These are phyloP conservation scores for Drosophila busckii DNA, from an alignment of 1,140 invertebrate species.

Conservation along the genomic window DNA sequence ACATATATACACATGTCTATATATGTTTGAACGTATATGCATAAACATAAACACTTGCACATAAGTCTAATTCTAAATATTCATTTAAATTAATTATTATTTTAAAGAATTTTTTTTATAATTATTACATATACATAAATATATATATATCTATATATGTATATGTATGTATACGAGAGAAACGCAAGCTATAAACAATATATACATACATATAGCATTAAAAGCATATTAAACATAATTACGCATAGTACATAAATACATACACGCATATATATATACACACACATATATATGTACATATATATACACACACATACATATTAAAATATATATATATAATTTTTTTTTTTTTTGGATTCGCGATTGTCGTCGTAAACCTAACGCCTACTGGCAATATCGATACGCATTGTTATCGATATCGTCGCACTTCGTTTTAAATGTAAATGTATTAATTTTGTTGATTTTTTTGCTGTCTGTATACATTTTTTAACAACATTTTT, in stretches of 20 bases:
- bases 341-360: conserved; percentile 20
- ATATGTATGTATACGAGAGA: conserved; percentile 24
- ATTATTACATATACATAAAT: conserved; percentile 16
- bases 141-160: conserved; percentile 27
- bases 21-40: conserved; percentile 34
- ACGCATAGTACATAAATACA: conserved; percentile 50
- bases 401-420: conserved; percentile 64
- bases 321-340: conserved; percentile 1
- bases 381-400: conserved; percentile 49
- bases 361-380: conserved; percentile 33
- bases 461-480: conserved; percentile 77
- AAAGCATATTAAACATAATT: conserved; percentile 64
- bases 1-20: conserved; percentile 25
- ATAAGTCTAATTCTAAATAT: conserved; percentile 43
- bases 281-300: no score
- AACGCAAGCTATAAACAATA: no score
- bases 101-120: conserved; percentile 30
- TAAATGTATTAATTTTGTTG: conserved; percentile 77
- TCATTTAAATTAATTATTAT: conserved; percentile 34
- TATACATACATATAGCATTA: conserved; percentile 31
- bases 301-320: no score
- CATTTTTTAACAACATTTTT: conserved; percentile 75
- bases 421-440: conserved; percentile 74
- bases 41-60: conserved; percentile 32
- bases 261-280: no score